Evolutionary conservation across 2,797 vertebrate species (phyloP).

Genomic region (Neopelma chrysocephalum): DNA sequence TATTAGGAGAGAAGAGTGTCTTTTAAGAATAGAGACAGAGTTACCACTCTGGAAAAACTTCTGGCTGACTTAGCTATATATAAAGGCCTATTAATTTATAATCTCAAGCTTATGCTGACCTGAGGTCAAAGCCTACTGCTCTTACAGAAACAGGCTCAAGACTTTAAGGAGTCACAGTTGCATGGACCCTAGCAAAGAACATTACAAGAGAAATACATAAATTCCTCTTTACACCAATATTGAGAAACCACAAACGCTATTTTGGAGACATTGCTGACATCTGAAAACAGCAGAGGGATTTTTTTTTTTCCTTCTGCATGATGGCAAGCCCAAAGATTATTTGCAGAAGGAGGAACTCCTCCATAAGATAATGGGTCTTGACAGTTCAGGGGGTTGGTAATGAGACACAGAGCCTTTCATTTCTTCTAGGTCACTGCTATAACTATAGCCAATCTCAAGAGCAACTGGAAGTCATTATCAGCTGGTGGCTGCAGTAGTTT

Average conservation of each 20-base stretch:
- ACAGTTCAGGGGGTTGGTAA: constrained; percentile 28
- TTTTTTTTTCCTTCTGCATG: not conserved
- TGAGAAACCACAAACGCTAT: not conserved
- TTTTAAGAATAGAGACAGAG: not conserved
- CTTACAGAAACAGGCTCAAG: not conserved
- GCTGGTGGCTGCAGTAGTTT: not conserved
- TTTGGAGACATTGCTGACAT: not conserved
- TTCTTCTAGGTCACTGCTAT: constrained; percentile 28
- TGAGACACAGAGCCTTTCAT: constrained; percentile 17
- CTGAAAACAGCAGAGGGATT: not conserved
- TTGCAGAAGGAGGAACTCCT: constrained; percentile 29
- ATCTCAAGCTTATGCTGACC: not conserved
- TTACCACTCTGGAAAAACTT: constrained; percentile 1
- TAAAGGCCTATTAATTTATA: constrained; percentile 15
- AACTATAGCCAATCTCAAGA: constrained; percentile 28
- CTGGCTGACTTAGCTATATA: not conserved
- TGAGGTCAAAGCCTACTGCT: not conserved
- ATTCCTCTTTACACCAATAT: not conserved
- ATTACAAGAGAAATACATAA: not conserved
- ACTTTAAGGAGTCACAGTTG: not conserved
- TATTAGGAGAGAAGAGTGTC: not conserved
- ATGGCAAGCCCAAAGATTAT: not conserved
- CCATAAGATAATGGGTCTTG: not conserved
- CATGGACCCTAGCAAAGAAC: not conserved
- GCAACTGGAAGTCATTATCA: constrained; percentile 43